Base-by-base conservation (phyloP, 2,888 invertebrate genomes). In the Sphaerophoria taeniata region DNA sequence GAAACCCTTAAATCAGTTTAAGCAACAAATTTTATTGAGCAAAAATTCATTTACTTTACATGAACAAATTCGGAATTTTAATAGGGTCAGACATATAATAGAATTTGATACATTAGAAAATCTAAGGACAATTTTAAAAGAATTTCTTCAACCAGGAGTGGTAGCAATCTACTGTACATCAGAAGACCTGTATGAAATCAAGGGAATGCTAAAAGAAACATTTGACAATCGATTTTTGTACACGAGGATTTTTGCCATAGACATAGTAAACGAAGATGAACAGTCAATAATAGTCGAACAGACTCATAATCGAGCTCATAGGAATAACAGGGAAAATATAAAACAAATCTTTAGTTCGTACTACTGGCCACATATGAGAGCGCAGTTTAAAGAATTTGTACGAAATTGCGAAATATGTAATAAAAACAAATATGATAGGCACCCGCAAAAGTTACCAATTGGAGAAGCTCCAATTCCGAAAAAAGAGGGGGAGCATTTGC, bases 391-490 rank as follows among this genome's bases (percentile, higher is more conserved):
- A 33, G 76, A 80, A 70, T 77, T 58, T 43, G 55, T 63, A 16
- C 69, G 53, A 67, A 63, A 79, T 12, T 82, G 79, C n/a, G 51
- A 14, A 34, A 63, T 71, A 0, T 83, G 81, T 51, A 87, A 84
- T 39, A 67, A 49, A 49, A 72, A 53, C 36, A 85, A 86, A 53
- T 83, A 86, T 31, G 63, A 86, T 16, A 72, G 83, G 12, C 75
- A 83, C n/a, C 86, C 77, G 0, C 51, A 78, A 63, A 51, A 67
- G 53, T 43, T 80, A 36, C 78, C 72, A 77, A 85, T 80, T 60
- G 75, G 74, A 49, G 77, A 83, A 71, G 78, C 86, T 51, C 79
- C 76, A 55, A 87, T 81, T 73, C 80, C 81, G n/a, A 36, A 72
- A 16, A 70, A 60, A 39, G 79, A 82, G 43, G 75, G 83, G 43